A percentile compares a stretch with the other conserved stretches of the same genome.
These are phyloP conservation scores for Torymus auratus DNA, from an alignment of 2,888 invertebrate genomes.

Conservation along the genomic window DNA sequence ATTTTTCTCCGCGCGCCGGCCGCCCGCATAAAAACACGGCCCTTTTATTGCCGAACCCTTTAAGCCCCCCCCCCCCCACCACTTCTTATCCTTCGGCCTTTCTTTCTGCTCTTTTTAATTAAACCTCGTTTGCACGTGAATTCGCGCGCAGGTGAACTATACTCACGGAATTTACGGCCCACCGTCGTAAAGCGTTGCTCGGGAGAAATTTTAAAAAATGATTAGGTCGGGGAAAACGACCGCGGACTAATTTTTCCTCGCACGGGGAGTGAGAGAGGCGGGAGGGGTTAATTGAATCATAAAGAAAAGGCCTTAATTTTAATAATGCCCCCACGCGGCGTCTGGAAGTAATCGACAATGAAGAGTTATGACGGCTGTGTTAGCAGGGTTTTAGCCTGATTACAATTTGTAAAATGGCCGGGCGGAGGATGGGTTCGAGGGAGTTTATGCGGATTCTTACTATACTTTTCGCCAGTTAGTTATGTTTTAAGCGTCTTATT, in stretches of 20 bases:
- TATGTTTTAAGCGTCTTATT: too few species aligned
- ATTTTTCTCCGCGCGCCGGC: background rate
- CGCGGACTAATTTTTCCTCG: slow-evolving; percentile 1
- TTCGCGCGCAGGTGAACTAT: slow-evolving; percentile 11
- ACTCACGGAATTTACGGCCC: slow-evolving; percentile 34
- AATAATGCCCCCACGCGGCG: too few species aligned
- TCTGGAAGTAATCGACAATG: too few species aligned
- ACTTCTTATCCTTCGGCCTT: background rate
- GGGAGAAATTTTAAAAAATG: slow-evolving; percentile 12
- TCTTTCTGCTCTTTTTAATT: slow-evolving; percentile 44
- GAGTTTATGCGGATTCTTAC: too few species aligned
- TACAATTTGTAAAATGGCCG: too few species aligned
- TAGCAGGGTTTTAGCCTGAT: too few species aligned
- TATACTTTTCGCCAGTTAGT: too few species aligned
- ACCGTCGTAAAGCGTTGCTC: background rate
- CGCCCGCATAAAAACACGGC: slow-evolving; percentile 1
- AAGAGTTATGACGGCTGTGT: too few species aligned
- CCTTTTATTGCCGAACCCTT: background rate
- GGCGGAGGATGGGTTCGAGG: too few species aligned
- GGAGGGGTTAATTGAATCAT: too few species aligned
- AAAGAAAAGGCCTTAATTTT: too few species aligned
- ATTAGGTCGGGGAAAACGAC: background rate
- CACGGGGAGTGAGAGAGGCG: background rate
- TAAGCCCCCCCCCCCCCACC: background rate
- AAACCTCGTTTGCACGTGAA: slow-evolving; percentile 40